A percentile compares a stretch with the other conserved stretches of the same genome.
Evolutionary conservation across 2,888 invertebrate species (phyloP).

Genomic region (Yponomeuta evonymella): DNA sequence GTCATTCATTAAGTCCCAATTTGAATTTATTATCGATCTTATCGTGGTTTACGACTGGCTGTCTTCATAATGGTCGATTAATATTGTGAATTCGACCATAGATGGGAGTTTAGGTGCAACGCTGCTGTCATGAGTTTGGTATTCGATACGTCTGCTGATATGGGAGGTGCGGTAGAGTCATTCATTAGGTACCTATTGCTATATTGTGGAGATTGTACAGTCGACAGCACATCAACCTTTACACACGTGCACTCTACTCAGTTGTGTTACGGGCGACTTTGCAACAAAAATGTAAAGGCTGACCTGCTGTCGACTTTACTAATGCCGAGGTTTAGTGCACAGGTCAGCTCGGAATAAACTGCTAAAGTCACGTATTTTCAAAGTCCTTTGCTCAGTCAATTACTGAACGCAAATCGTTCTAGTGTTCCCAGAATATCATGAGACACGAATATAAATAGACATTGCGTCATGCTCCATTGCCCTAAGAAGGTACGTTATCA

Average conservation of each 20-base stretch:
- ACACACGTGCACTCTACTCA: too few relatives aligned
- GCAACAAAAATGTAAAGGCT: too few relatives aligned
- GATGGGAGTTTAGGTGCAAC: background rate
- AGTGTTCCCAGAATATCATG: background rate
- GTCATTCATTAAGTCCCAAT: background rate
- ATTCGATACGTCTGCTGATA: background rate
- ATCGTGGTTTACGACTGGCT: background rate
- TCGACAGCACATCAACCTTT: background rate
- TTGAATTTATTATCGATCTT: background rate
- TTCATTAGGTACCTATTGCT: background rate
- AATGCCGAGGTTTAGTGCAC: too few relatives aligned
- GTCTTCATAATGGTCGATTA: background rate
- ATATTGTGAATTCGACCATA: conserved; percentile 3
- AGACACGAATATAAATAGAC: conserved; percentile 2
- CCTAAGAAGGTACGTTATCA: conserved; percentile 17
- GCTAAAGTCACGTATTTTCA: too few relatives aligned
- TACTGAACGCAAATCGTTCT: background rate
- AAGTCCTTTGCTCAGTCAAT: too few relatives aligned
- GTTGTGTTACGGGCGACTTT: too few relatives aligned
- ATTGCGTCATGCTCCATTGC: conserved; percentile 16
- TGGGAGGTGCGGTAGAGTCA: background rate
- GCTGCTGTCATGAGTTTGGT: background rate
- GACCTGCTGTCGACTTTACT: too few relatives aligned
- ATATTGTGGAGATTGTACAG: background rate
- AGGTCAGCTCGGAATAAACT: too few relatives aligned